These are phyloP conservation scores for Ectemnius lituratus DNA, from an alignment of 2,888 invertebrate genomes.

Conservation along the genomic window DNA sequence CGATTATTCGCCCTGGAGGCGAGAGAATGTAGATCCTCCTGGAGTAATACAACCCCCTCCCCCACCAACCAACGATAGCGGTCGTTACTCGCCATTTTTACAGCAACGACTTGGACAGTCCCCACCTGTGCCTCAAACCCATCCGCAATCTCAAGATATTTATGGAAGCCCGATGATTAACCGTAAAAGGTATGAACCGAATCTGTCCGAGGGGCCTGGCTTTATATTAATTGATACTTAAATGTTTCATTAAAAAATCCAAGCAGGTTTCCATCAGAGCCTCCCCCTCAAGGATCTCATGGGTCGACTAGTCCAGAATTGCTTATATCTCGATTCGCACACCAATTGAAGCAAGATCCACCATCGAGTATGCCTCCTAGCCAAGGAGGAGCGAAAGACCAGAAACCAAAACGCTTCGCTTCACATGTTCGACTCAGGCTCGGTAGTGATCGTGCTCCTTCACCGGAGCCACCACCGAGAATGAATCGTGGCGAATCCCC, in stretches of 20 bases:
- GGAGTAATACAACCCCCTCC: constrained; percentile 68
- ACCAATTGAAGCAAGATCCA: constrained; percentile 73
- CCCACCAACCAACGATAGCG: constrained; percentile 60
- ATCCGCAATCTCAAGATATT: constrained; percentile 70
- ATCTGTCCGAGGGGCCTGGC: too few species aligned
- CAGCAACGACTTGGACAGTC: constrained; percentile 70
- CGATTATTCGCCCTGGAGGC: constrained; percentile 76
- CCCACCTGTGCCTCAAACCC: constrained; percentile 68
- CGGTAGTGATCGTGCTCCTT: constrained; percentile 78
- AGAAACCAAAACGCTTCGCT: constrained; percentile 87
- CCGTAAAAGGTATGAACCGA: constrained; percentile 70
- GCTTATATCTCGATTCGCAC: constrained; percentile 74
- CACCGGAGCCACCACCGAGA: constrained; percentile 76
- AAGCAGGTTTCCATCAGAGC: constrained; percentile 73
- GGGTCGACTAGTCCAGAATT: constrained; percentile 73
- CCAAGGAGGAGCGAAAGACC: constrained; percentile 70
- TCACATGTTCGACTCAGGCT: constrained; percentile 90
- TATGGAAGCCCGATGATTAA: constrained; percentile 76
- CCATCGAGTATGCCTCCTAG: constrained; percentile 63
- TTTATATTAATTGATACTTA: too few species aligned
- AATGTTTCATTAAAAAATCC: too few species aligned
- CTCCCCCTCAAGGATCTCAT: constrained; percentile 72
- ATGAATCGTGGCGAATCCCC: constrained; percentile 78
- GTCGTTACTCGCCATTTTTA: constrained; percentile 70
- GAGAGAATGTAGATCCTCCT: constrained; percentile 76